A percentile compares a stretch with the other conserved stretches of the same genome.
These are phyloP conservation scores for Pseudolycoriella hygida DNA, from an alignment of 2,888 invertebrate genomes.

Conservation along the genomic window DNA sequence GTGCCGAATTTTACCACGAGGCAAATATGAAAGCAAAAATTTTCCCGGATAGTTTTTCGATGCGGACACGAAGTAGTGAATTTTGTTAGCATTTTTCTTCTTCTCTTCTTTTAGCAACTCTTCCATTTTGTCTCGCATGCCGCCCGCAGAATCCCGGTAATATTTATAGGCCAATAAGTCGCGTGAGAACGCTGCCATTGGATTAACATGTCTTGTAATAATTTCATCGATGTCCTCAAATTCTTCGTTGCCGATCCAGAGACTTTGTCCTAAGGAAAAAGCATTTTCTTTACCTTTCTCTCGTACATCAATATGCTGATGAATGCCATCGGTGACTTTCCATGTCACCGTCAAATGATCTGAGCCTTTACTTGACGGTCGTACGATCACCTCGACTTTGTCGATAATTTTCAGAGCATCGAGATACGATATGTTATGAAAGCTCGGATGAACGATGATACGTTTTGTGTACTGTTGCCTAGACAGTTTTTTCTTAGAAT, in stretches of 20 bases:
- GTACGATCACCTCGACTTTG: constrained; percentile 89
- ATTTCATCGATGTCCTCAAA: constrained; percentile 99
- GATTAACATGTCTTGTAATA: constrained; percentile 87
- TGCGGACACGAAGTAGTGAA: constrained; percentile 74
- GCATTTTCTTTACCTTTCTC: constrained; percentile 95
- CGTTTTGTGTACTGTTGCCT: constrained; percentile 81
- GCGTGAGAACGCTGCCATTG: constrained; percentile 86
- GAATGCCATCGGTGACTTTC: constrained; percentile 90
- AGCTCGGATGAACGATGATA: constrained; percentile 93
- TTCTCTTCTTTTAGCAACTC: constrained; percentile 79
- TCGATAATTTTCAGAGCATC: constrained; percentile 90
- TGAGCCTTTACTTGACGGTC: constrained; percentile 93
- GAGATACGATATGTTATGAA: constrained; percentile 87
- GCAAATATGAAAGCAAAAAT: constrained; percentile 86
- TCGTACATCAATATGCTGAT: constrained; percentile 89
- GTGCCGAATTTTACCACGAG: constrained; percentile 66
- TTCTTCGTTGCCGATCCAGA: constrained; percentile 82
- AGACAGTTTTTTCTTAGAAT: constrained; percentile 65
- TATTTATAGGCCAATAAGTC: constrained; percentile 87
- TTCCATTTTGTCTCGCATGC: constrained; percentile 73
- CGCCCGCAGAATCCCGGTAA: constrained; percentile 58
- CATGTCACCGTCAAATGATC: constrained; percentile 96
- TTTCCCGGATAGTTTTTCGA: constrained; percentile 79
- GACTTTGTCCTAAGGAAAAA: constrained; percentile 74
- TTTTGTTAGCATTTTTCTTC: constrained; percentile 68